Conservation (phyloP, 2,888 invertebrate species). For the Lasiommata megera region DNA sequence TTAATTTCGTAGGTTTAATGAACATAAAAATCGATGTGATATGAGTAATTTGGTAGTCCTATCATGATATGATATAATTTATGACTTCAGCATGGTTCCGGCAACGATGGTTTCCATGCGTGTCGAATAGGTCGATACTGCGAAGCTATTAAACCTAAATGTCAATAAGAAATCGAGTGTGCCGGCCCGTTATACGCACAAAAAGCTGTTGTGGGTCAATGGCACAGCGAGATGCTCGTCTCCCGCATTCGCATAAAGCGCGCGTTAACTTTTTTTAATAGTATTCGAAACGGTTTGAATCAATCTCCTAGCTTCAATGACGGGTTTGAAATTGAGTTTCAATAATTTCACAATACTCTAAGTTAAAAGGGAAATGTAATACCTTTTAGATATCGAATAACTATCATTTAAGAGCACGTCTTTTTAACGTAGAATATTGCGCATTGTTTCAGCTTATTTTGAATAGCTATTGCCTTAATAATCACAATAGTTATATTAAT, state of each 20-base stretch:
- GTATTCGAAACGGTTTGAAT: conserved; percentile 24
- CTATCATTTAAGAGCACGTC: neutral
- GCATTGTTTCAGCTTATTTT: too few species aligned
- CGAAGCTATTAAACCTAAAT: conserved; percentile 43
- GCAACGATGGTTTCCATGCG: conserved; percentile 14
- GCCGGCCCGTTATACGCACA: conserved; percentile 72
- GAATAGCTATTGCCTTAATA: too few species aligned
- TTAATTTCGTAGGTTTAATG: too few species aligned
- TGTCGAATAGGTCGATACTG: conserved; percentile 10
- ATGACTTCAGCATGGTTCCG: conserved; percentile 1
- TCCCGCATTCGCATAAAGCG: conserved; percentile 41
- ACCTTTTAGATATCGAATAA: neutral
- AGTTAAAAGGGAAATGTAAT: neutral
- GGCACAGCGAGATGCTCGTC: conserved; percentile 59
- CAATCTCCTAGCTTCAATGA: conserved; percentile 13
- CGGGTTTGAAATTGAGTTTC: conserved; percentile 2
- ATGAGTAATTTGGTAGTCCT: conserved; percentile 3
- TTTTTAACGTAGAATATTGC: neutral
- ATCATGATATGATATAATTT: neutral
- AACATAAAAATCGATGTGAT: neutral
- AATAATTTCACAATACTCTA: conserved; percentile 2
- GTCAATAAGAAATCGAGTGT: conserved; percentile 74
- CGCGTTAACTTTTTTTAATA: conserved; percentile 38
- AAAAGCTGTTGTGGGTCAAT: conserved; percentile 76
- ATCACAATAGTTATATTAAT: too few species aligned